Evolutionary conservation across 1,140 invertebrate species (phyloP), one percentile per base, ranked within the genome.

Genomic region (Spodoptera litura): DNA sequence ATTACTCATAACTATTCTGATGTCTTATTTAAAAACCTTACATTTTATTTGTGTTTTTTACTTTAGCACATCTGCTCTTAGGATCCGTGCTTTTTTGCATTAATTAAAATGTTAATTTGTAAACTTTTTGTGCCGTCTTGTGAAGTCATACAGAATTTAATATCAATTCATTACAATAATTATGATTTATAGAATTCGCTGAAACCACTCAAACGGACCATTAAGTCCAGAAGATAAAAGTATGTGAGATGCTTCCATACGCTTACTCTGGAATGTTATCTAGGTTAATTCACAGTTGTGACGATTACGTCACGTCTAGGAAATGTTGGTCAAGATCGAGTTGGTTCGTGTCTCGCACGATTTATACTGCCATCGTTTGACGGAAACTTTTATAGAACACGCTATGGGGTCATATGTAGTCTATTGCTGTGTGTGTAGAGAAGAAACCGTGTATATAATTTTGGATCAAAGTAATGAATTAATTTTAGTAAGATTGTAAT

Each of bases 301-400:
- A 77, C 74, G 74, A 49, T 77, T 77, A 77, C 74, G 74, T 77
- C 74, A 77, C 74, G 74, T 77, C 74, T 77, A 66, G 61, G 51
- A 77, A 68, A 77, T 77, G 74, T 77, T 77, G 74, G 74, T 77
- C 74, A 77, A 77, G 74, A 77, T 77, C 74, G 74, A 77, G 74
- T 56, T 68, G 61, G 62, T 77, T 77, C 52, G 74, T 77, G 74
- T 77, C 52, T 56, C 74, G 62, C 27, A 35, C 74, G 51, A 68
- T 77, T 77, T 68, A 64, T 53, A 58, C 13, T 49, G 62, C 74
- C 49, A 68, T 6, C 74, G n/a, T 68, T 38, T 62, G 73, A 68
- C 74, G 53, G 62, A 52, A 76, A 64, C 61, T 66, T 77, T 77
- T 77, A 77, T 77, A 77, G 59, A 77, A 68, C 73, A 75, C 59